A percentile compares a stretch with the other conserved stretches of the same genome.
Conservation (phyloP, 1,140 invertebrate species). For the Solen grandis region DNA sequence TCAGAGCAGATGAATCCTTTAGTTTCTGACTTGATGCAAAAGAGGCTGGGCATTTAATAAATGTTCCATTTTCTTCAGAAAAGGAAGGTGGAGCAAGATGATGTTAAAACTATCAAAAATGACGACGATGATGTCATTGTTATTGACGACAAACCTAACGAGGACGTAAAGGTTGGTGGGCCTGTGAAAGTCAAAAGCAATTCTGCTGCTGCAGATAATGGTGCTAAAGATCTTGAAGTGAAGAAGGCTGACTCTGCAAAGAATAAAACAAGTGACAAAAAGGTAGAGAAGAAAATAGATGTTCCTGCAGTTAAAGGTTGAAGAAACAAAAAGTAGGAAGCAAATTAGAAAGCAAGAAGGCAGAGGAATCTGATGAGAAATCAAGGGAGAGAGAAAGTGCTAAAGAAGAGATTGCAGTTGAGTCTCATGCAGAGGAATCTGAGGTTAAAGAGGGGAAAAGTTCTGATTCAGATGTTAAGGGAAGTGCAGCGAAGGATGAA, state of each 20-base stretch:
- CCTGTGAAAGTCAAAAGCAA: too few relatives aligned
- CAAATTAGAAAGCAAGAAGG: background rate
- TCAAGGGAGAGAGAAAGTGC: background rate
- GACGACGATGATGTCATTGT: background rate
- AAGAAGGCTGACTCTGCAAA: background rate
- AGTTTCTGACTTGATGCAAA: too few relatives aligned
- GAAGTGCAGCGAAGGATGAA: too few relatives aligned
- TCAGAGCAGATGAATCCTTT: too few relatives aligned
- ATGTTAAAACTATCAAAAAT: background rate
- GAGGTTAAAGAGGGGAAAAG: background rate
- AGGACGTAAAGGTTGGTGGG: too few relatives aligned
- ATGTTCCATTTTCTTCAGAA: too few relatives aligned
- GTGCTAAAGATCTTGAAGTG: background rate
- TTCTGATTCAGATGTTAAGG: background rate
- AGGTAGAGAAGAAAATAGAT: background rate
- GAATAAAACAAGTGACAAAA: background rate
- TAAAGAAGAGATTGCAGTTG: background rate
- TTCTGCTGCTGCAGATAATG: background rate
- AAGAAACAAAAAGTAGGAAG: background rate
- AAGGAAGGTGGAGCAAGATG: too few relatives aligned
- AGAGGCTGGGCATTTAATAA: too few relatives aligned
- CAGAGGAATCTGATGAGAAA: background rate
- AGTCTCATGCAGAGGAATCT: background rate
- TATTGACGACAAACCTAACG: conserved; percentile 4
- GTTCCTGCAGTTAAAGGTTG: background rate